A percentile compares a stretch with the other conserved stretches of the same genome.
These are phyloP conservation scores for Drosophila auraria DNA, from an alignment of 1,140 invertebrate species.

Conservation along the genomic window DNA sequence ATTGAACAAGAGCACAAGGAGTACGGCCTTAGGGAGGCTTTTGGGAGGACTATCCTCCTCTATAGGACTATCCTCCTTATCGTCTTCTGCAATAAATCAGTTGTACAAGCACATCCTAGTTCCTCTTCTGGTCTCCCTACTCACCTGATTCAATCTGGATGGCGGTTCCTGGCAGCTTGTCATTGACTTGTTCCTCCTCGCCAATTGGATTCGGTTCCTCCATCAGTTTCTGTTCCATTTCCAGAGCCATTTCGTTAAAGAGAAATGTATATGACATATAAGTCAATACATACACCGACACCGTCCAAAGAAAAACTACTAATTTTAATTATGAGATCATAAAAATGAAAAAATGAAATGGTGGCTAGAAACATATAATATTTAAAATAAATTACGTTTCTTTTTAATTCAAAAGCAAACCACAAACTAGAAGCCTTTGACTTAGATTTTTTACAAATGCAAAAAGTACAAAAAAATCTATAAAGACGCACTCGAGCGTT, in stretches of 20 bases:
- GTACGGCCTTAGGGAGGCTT: not conserved
- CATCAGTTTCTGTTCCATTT: not conserved
- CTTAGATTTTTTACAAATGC: constrained; percentile 21
- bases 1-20: constrained; percentile 47
- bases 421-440: too few relatives aligned
- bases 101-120: too few relatives aligned
- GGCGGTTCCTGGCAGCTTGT: not conserved
- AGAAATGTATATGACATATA: constrained; percentile 30
- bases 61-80: not conserved
- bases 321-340: too few relatives aligned
- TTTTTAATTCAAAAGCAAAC: too few relatives aligned
- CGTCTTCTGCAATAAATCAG: not conserved
- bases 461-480: not conserved
- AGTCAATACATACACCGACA: not conserved
- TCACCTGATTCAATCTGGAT: not conserved
- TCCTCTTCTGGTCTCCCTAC: too few relatives aligned
- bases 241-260: not conserved
- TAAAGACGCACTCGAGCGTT: constrained; percentile 20
- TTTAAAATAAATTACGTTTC: too few relatives aligned
- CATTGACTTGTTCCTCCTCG: not conserved
- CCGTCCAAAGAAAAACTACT: not conserved
- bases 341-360: too few relatives aligned
- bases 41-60: not conserved
- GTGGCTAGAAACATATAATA: too few relatives aligned
- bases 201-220: too few relatives aligned